phyloP scores from a whole-genome alignment of 2,113 vertebrate genomes.

The Clarias gariepinus region DNA sequence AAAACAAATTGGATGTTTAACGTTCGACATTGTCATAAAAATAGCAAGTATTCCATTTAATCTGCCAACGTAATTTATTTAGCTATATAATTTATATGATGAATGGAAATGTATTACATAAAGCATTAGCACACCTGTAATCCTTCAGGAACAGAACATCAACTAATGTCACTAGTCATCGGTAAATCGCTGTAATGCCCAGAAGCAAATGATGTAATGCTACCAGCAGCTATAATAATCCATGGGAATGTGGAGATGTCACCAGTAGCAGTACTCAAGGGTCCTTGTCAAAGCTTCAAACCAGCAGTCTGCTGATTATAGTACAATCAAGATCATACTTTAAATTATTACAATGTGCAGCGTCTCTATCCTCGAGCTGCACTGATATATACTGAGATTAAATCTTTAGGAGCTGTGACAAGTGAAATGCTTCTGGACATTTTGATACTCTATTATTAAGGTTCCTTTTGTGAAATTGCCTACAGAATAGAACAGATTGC shows the following conservation, averaged over 20 bases:
- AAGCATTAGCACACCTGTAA: slow-evolving; percentile 39
- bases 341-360: background rate
- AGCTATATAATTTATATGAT: slow-evolving; percentile 24
- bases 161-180: slow-evolving; percentile 51
- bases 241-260: slow-evolving; percentile 11
- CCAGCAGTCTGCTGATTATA: slow-evolving; percentile 23
- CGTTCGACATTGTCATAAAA: background rate
- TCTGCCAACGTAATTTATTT: slow-evolving; percentile 42
- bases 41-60: slow-evolving; percentile 18
- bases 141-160: slow-evolving; percentile 36
- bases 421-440: slow-evolving; percentile 18
- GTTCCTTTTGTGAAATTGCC: background rate
- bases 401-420: background rate
- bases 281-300: slow-evolving; percentile 16
- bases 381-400: background rate
- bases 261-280: slow-evolving; percentile 7
- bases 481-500: background rate
- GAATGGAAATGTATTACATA: slow-evolving; percentile 39
- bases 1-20: background rate
- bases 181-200: slow-evolving; percentile 37
- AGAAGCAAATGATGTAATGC: slow-evolving; percentile 36
- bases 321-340: slow-evolving; percentile 27
- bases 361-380: background rate
- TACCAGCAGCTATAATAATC: slow-evolving; percentile 26
- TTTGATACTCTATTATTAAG: slow-evolving; percentile 9